Conservation (phyloP, 2,797 vertebrate species). For the Acanthis flammea region DNA sequence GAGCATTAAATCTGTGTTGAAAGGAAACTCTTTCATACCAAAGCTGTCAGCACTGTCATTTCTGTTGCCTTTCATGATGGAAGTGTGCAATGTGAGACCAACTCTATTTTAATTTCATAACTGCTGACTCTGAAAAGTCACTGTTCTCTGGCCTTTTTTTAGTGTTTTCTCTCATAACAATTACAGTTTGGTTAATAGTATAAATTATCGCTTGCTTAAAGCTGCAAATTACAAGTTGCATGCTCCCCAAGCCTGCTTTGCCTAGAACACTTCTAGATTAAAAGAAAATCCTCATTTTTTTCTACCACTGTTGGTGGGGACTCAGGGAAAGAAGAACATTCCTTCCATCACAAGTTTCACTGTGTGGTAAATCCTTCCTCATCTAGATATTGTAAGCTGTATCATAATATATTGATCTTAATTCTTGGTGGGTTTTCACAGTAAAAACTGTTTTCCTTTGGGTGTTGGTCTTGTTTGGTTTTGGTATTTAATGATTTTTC, state of each 20-base stretch:
- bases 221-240: neutral
- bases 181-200: neutral
- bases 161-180: neutral
- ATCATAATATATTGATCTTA: neutral
- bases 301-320: neutral
- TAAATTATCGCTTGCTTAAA: neutral
- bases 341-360: neutral
- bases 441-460: neutral
- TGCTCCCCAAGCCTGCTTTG: neutral
- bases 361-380: neutral
- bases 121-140: neutral
- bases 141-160: neutral
- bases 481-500: neutral
- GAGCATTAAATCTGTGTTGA: neutral
- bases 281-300: constrained; percentile 16
- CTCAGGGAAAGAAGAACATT: neutral
- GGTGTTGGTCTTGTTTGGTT: neutral
- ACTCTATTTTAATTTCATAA: neutral
- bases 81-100: neutral
- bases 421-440: neutral
- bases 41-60: neutral
- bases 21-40: neutral
- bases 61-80: neutral
- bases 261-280: neutral
- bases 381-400: neutral